These are phyloP conservation scores for Pardosa pseudoannulata DNA, from an alignment of 2,888 invertebrate genomes.

Conservation along the genomic window DNA sequence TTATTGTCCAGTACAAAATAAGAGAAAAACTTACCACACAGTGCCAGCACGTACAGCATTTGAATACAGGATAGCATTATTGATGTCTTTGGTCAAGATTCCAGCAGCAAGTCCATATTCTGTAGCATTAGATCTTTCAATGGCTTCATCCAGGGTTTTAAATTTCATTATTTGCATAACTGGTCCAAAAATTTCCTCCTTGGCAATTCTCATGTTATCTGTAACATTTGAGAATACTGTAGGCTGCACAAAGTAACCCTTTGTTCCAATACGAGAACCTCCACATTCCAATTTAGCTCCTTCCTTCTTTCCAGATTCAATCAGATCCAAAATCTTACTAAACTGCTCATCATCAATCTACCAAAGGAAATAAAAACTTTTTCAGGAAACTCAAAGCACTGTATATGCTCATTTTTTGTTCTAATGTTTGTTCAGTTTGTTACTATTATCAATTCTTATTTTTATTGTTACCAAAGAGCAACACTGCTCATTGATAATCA, in stretches of 20 bases:
- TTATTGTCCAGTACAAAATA: no score
- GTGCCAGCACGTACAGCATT: conserved; percentile 82
- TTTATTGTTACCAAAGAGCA: no score
- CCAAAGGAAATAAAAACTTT: no score
- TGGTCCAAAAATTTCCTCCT: conserved; percentile 79
- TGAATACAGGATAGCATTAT: conserved; percentile 86
- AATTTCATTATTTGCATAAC: conserved; percentile 79
- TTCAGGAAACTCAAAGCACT: no score
- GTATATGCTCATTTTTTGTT: no score
- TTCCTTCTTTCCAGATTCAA: conserved; percentile 77
- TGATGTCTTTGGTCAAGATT: conserved; percentile 87
- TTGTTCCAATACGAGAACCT: conserved; percentile 76
- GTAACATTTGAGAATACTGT: conserved; percentile 77
- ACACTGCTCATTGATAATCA: no score
- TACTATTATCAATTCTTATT: no score
- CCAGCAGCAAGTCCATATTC: conserved; percentile 89
- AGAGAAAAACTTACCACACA: conserved; percentile 70
- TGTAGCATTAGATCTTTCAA: conserved; percentile 88
- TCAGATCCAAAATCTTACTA: conserved; percentile 77
- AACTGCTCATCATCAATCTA: conserved; percentile 78
- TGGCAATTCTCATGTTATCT: conserved; percentile 78
- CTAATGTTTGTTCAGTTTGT: no score
- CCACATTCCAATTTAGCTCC: conserved; percentile 78
- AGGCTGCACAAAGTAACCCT: conserved; percentile 77
- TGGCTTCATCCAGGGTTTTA: conserved; percentile 82